Evolutionary conservation across 2,797 vertebrate species (phyloP), one percentile per base, ranked within the genome.

Genomic region (Stomatorhinus walkeri): DNA sequence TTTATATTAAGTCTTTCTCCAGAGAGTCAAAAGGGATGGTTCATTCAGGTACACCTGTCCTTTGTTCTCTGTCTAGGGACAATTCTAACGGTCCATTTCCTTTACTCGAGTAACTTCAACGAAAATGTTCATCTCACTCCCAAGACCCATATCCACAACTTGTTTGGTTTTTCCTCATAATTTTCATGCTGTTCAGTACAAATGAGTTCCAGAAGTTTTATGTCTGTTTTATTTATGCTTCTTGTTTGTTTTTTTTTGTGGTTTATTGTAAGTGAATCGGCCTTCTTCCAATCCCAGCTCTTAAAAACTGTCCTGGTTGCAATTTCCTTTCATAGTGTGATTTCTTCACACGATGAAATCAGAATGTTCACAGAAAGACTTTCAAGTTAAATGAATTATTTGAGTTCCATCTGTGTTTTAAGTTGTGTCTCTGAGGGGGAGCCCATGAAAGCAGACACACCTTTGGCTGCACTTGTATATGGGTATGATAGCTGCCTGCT

Each of bases 231-330:
- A 52, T 16, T 52, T 16, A 52, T 52, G 28, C 12, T 68, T 68
- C 5, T 14, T 32, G 28, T 72, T 36, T 10, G 4, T 16, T 72
- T 68, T 72, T 68, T 64, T 72, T 36, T 72, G 28, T 72, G 64
- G 28, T 72, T 72, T 36, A 72, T 72, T 36, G 28, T 1, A 16
- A 72, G 28, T 36, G 64, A 36, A 36, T 72, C 12, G 64, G 64
- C 28, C 64, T 32, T 36, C 64, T 72, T 72, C 64, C 64, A 54
- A 85, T 72, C 85, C 87, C 8, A 88, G 89, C 46, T 64, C 89
- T 87, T 90, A 46, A 89, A 89, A 90, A 36, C 89, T 88, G 54
- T 48, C 49, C 32, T 61, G 64, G 64, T 72, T 72, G 36, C 64
- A 32, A 72, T 72, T 36, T 72, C 64, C 28, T 72, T 72, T 72